phyloP scores from a whole-genome alignment of 1,140 invertebrate genomes.

The Telenomus remus region DNA sequence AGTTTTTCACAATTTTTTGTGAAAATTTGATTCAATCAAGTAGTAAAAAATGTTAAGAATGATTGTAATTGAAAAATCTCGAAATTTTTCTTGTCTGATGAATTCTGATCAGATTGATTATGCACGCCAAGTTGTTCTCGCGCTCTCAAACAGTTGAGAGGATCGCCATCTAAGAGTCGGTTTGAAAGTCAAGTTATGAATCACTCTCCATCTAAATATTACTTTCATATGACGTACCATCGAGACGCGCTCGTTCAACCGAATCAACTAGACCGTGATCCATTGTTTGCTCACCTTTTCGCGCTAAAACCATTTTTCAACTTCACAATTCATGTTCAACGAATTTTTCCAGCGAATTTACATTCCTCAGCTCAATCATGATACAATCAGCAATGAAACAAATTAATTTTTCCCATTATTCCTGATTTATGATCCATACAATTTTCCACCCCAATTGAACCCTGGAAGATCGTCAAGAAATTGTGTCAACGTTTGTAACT shows the following conservation, averaged over 20 bases:
- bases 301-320: slow-evolving; percentile 16
- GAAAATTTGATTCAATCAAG: background rate
- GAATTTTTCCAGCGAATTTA: too few relatives aligned
- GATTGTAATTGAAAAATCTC: too few relatives aligned
- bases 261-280: slow-evolving; percentile 23
- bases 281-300: slow-evolving; percentile 28
- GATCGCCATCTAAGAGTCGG: slow-evolving; percentile 20
- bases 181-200: slow-evolving; percentile 45
- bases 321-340: background rate
- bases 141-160: slow-evolving; percentile 2
- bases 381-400: too few relatives aligned
- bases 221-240: slow-evolving; percentile 33
- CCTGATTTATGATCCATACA: too few relatives aligned
- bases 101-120: background rate
- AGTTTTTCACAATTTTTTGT: too few relatives aligned
- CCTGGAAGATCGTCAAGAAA: too few relatives aligned
- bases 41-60: background rate
- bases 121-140: background rate
- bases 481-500: too few relatives aligned
- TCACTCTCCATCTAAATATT: slow-evolving; percentile 45
- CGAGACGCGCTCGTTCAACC: slow-evolving; percentile 20
- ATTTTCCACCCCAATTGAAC: too few relatives aligned
- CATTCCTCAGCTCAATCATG: too few relatives aligned
- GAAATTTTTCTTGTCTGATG: too few relatives aligned
- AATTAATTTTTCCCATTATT: too few relatives aligned